Evolutionary conservation across 2,888 invertebrate species (phyloP).

Genomic region (Nasonovia ribisnigri): DNA sequence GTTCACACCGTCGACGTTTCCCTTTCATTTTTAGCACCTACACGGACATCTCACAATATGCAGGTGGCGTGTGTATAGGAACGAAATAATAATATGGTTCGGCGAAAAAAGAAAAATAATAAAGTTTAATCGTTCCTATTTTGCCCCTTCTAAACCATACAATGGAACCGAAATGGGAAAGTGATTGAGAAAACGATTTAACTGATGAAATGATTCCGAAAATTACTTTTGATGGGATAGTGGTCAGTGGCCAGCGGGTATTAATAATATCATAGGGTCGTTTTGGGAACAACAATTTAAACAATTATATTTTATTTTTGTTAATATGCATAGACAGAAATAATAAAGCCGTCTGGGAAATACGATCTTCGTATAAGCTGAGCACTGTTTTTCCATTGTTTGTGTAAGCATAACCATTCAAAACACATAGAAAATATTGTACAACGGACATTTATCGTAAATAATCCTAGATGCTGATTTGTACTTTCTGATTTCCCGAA

Average conservation of each 20-base stretch:
- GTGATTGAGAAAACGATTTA: slow-evolving; percentile 16
- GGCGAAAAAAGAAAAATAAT: slow-evolving; percentile 15
- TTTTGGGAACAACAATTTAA: background rate
- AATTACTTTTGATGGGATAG: background rate
- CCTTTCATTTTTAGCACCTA: background rate
- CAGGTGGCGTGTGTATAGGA: background rate
- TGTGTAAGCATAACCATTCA: background rate
- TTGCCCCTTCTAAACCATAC: background rate
- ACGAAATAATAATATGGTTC: background rate
- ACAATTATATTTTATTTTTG: background rate
- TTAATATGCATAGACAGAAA: background rate
- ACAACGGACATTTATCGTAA: background rate
- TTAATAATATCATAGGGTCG: background rate
- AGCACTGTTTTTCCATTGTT: background rate
- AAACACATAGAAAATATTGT: background rate
- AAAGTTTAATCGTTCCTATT: slow-evolving; percentile 12
- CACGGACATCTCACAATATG: background rate
- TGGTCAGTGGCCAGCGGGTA: background rate
- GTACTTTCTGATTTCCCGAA: background rate
- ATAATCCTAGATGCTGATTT: background rate
- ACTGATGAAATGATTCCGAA: background rate
- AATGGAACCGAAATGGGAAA: slow-evolving; percentile 3
- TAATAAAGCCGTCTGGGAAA: background rate
- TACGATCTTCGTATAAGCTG: background rate
- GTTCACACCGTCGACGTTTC: background rate